Base-by-base conservation (phyloP, 2,888 invertebrate genomes). In the Phengaris arion region DNA sequence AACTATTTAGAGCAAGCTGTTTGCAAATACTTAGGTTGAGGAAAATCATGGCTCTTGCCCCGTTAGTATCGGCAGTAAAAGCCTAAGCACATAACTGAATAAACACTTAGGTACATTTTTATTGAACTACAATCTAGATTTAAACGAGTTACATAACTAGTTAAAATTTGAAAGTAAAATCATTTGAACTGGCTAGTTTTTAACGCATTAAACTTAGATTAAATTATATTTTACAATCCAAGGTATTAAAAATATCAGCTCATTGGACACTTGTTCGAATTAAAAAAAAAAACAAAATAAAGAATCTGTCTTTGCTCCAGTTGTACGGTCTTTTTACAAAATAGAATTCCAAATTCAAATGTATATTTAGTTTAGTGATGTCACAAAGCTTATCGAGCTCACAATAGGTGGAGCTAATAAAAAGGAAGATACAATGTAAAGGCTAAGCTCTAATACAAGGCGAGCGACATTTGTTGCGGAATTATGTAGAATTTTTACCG, bases 401-500 rank as follows among this genome's bases (percentile, higher is more conserved):
- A 72, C 72, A 72, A 35, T 12, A 52, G 12, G 35, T 35, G 35
- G 22, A 72, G 9, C 15, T 51, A 70, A 51, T 51, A 15, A 51
- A 69, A 48, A 70, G 70, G 10, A 70, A 46, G 48, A 51, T 70
- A 70, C 70, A 70, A 70, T 70, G 51, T 70, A 70, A 70, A 70
- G 70, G 70, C 70, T 51, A 51, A 70, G 48, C 48, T 48, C 70
- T 70, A 51, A 72, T 52, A 72, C 45, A 72, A 72, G 72, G 13
- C 70, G 51, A 51, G 48, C 54, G 69, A 75, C 70, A 75, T 57
- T 75, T 75, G 69, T 81, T 57, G 51, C 69, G 15, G 57, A 70
- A 70, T 74, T 74, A 51, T 74, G 76, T 74, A 74, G 68, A 55
- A 69, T 76, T 77, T 74, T 69, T 64, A 68, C 59, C 54, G 76